These are phyloP conservation scores for Nerophis lumbriciformis DNA, from an alignment of 2,113 vertebrate species.

Conservation along the genomic window DNA sequence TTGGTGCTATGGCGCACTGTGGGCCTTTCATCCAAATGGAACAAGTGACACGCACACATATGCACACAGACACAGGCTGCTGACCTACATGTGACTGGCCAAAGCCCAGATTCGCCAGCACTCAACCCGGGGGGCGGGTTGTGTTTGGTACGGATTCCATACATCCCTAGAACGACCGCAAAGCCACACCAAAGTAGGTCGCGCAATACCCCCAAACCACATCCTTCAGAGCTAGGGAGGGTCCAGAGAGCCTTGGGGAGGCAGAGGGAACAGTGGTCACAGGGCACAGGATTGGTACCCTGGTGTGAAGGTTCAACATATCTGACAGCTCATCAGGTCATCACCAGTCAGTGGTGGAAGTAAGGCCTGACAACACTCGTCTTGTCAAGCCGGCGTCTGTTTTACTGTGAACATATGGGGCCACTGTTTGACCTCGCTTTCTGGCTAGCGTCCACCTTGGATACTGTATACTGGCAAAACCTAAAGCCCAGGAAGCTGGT, in stretches of 20 bases:
- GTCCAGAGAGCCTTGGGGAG: constrained; percentile 23
- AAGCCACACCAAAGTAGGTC: constrained; percentile 54
- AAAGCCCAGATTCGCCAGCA: constrained; percentile 57
- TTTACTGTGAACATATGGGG: constrained; percentile 21
- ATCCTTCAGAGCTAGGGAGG: constrained; percentile 28
- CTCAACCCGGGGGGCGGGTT: constrained; percentile 54
- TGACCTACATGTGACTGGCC: constrained; percentile 72
- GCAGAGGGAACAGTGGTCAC: constrained; percentile 24
- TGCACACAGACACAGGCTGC: constrained; percentile 46
- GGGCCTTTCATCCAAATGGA: constrained; percentile 46
- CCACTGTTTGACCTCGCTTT: constrained; percentile 14
- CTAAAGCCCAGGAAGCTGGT: constrained; percentile 4
- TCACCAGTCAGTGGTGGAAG: constrained; percentile 30
- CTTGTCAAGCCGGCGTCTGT: constrained; percentile 25
- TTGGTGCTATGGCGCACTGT: constrained; percentile 34
- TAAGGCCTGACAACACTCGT: constrained; percentile 29
- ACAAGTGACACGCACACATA: constrained; percentile 33
- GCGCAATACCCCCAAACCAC: constrained; percentile 41
- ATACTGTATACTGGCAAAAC: constrained; percentile 1
- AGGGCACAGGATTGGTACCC: constrained; percentile 23
- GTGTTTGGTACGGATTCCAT: constrained; percentile 49
- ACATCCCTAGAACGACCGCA: constrained; percentile 45
- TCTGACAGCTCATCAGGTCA: constrained; percentile 49
- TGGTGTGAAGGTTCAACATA: constrained; percentile 39
- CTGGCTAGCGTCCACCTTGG: not conserved